phyloP scores from a whole-genome alignment of 2,888 invertebrate genomes.

The Noctua pronuba region DNA sequence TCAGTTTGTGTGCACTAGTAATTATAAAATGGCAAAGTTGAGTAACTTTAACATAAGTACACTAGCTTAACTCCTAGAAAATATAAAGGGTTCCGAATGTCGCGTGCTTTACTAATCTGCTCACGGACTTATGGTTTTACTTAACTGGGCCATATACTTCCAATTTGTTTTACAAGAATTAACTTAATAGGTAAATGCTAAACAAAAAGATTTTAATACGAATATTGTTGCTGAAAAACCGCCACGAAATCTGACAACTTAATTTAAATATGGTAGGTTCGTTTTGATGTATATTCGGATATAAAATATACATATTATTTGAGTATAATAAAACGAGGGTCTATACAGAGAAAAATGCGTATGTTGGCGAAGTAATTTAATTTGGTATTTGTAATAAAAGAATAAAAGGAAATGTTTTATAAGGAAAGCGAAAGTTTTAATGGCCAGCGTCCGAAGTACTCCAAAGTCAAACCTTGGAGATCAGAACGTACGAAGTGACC shows the following conservation, averaged over 20 bases:
- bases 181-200: slow-evolving; percentile 27
- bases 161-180: slow-evolving; percentile 32
- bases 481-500: slow-evolving; percentile 13
- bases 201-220: slow-evolving; percentile 25
- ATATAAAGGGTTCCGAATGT: background rate
- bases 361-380: slow-evolving; percentile 29
- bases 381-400: slow-evolving; percentile 33
- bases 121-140: slow-evolving; percentile 45
- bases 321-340: slow-evolving; percentile 16
- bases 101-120: slow-evolving; percentile 49
- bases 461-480: slow-evolving; percentile 18
- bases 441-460: slow-evolving; percentile 33
- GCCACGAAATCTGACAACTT: slow-evolving; percentile 36
- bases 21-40: slow-evolving; percentile 7
- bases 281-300: slow-evolving; percentile 24
- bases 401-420: slow-evolving; percentile 32
- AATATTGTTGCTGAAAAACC: slow-evolving; percentile 23
- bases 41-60: background rate
- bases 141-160: slow-evolving; percentile 32
- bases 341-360: slow-evolving; percentile 11
- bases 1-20: slow-evolving; percentile 17
- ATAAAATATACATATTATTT: background rate
- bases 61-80: slow-evolving; percentile 17
- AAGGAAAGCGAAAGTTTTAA: slow-evolving; percentile 51
- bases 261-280: slow-evolving; percentile 32